Evolutionary conservation across 2,113 vertebrate species (phyloP).

Genomic region (Pseudopipra pipra): DNA sequence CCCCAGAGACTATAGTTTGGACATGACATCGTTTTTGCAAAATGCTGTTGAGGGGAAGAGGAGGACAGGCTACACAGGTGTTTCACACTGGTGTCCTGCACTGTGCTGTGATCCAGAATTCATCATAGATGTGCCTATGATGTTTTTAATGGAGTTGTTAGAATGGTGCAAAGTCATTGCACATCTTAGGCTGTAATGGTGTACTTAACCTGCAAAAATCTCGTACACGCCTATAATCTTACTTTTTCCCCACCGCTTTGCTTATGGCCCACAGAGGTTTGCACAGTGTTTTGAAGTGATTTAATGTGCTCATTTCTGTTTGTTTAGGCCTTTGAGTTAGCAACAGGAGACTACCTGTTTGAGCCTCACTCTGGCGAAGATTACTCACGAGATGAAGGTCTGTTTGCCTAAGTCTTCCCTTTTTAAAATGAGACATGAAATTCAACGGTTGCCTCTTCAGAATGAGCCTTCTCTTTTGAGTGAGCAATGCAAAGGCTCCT

Average conservation of each 20-base stretch:
- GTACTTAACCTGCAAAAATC: neutral
- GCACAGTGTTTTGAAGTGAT: neutral
- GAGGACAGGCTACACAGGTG: fast-evolving
- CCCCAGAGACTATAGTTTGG: neutral
- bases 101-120: neutral
- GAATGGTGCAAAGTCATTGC: neutral
- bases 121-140: fast-evolving
- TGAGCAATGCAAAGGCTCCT: neutral
- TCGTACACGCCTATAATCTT: neutral
- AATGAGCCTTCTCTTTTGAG: neutral
- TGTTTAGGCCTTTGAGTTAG: constrained; percentile 89
- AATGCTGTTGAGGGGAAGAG: neutral
- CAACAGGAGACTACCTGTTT: constrained; percentile 95
- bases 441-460: neutral
- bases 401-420: neutral
- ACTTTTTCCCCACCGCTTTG: neutral
- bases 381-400: constrained; percentile 96
- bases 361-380: constrained; percentile 97
- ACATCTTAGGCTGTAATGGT: neutral
- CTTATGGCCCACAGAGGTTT: neutral
- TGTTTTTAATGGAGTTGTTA: neutral
- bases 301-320: neutral
- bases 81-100: neutral
- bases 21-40: neutral
- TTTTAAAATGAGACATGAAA: neutral